These are phyloP conservation scores for Hypsibius dujardini DNA, from an alignment of 1,140 invertebrate genomes.

Conservation along the genomic window DNA sequence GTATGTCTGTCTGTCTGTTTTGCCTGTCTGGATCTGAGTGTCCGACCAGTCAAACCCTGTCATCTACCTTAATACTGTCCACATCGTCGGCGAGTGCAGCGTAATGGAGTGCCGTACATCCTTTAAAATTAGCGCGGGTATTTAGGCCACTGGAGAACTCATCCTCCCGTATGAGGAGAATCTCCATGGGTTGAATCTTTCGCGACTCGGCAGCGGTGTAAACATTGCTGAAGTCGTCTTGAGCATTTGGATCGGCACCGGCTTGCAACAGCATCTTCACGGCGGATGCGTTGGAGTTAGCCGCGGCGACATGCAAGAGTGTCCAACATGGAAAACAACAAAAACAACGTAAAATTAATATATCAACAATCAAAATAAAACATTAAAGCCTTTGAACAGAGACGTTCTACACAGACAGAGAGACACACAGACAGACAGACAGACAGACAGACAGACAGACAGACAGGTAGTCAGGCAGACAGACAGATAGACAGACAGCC, in stretches of 20 bases:
- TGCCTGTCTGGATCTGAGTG: no score
- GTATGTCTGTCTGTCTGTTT: no score
- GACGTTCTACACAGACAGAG: no score
- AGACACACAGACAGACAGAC: no score
- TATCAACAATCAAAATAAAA: no score
- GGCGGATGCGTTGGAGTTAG: slow-evolving; percentile 48
- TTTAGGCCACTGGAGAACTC: slow-evolving; percentile 60
- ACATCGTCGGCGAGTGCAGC: slow-evolving; percentile 56
- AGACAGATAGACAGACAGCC: no score
- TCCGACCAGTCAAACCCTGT: no score
- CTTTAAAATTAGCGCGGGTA: slow-evolving; percentile 53
- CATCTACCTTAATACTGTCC: slow-evolving; percentile 36
- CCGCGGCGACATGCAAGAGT: slow-evolving; percentile 58
- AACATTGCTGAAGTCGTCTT: slow-evolving; percentile 58
- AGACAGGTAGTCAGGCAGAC: no score
- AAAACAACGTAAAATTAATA: no score
- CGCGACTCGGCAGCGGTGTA: slow-evolving; percentile 42
- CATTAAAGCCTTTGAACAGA: no score
- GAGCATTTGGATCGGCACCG: slow-evolving; percentile 59
- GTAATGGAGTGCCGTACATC: slow-evolving; percentile 76
- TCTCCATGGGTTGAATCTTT: slow-evolving; percentile 43
- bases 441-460: no score
- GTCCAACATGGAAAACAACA: no score
- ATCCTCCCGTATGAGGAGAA: slow-evolving; percentile 49
- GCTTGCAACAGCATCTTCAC: slow-evolving; percentile 48